A percentile compares a stretch with the other conserved stretches of the same genome.
Evolutionary conservation across 1,140 invertebrate genomes (phyloP).

Genomic region (Acromyrmex echinatior): DNA sequence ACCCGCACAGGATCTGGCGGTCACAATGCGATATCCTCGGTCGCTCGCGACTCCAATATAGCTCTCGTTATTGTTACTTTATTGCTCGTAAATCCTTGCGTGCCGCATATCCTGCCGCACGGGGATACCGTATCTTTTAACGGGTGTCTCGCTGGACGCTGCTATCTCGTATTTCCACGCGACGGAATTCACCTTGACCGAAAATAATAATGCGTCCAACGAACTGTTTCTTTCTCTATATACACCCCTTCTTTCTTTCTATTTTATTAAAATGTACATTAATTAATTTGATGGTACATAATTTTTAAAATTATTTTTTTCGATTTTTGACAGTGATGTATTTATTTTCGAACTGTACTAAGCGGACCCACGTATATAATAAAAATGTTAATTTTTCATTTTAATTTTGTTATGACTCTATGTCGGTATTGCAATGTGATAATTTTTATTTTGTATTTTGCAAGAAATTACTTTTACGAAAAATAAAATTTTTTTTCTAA

Average conservation of each 20-base stretch:
- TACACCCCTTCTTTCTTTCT: no score
- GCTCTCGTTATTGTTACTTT: conserved; percentile 84
- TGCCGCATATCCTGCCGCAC: conserved; percentile 64
- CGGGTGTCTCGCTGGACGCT: conserved; percentile 51
- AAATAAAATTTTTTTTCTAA: background rate
- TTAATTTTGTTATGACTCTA: background rate
- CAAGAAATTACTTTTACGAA: background rate
- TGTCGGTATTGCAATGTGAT: background rate
- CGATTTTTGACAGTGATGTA: background rate
- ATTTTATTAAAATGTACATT: conserved; percentile 27
- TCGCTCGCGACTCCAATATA: conserved; percentile 74
- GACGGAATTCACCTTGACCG: conserved; percentile 10
- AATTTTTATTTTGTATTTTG: background rate
- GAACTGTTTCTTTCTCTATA: background rate
- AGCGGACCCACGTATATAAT: background rate
- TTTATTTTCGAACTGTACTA: background rate
- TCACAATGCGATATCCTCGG: conserved; percentile 69
- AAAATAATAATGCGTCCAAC: background rate
- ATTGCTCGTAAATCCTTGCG: conserved; percentile 83
- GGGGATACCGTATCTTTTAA: conserved; percentile 69
- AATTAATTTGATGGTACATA: background rate
- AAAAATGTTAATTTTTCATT: background rate
- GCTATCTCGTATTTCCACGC: conserved; percentile 26
- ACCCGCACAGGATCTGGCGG: conserved; percentile 68
- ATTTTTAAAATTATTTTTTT: background rate